Percentiles rank a stretch among this genome's conserved stretches.
phyloP scores from a whole-genome alignment of 2,113 vertebrate genomes.

The Gadus macrocephalus region DNA sequence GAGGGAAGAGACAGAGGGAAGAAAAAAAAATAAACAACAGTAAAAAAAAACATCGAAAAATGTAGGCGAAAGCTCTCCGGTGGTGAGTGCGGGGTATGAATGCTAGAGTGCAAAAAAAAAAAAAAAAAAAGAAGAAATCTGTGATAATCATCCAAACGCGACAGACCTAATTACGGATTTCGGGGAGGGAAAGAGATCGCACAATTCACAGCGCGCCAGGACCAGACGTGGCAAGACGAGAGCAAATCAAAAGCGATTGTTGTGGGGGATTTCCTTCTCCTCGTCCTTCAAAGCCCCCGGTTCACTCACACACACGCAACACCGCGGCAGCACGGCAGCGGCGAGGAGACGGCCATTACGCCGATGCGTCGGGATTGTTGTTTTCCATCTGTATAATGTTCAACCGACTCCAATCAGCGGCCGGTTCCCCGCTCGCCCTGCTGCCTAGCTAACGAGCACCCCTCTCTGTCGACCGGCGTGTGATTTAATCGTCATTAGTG shows the following conservation, averaged over 20 bases:
- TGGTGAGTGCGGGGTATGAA: constrained; percentile 30
- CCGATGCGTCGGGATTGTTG: constrained; percentile 28
- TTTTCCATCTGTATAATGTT: constrained; percentile 47
- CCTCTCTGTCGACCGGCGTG: constrained; percentile 43
- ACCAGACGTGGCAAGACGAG: constrained; percentile 34
- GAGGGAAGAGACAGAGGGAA: constrained; percentile 24
- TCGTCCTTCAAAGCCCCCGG: constrained; percentile 48
- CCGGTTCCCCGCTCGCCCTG: constrained; percentile 48
- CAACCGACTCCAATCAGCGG: constrained; percentile 27
- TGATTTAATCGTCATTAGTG: constrained; percentile 66
- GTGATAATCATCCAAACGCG: constrained; percentile 68
- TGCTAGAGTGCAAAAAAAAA: constrained; percentile 43
- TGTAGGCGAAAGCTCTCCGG: neutral
- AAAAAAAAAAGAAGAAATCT: constrained; percentile 42
- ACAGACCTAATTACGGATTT: constrained; percentile 67
- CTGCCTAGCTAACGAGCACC: constrained; percentile 40
- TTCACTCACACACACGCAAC: constrained; percentile 29
- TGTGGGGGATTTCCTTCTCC: constrained; percentile 48
- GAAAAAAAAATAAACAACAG: constrained; percentile 24
- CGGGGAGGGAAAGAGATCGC: constrained; percentile 45
- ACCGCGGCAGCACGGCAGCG: constrained; percentile 24
- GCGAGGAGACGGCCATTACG: constrained; percentile 25
- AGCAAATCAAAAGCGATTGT: constrained; percentile 64
- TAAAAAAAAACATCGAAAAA: neutral
- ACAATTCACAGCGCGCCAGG: constrained; percentile 56